A percentile compares a stretch with the other conserved stretches of the same genome.
Evolutionary conservation across 2,888 invertebrate species (phyloP).

Genomic region (Ophioninae sp.): DNA sequence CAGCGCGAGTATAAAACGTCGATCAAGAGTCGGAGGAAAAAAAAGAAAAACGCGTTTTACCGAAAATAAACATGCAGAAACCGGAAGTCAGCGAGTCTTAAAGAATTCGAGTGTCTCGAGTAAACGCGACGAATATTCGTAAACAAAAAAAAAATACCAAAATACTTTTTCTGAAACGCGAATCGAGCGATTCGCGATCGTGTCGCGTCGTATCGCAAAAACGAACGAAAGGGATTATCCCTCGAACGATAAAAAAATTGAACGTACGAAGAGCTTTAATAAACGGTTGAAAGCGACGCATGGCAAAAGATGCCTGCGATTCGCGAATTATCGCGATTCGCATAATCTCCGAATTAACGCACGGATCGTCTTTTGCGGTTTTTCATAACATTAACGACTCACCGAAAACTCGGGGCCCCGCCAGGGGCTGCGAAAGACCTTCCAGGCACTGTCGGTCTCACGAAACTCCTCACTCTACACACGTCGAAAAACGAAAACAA

Average conservation of each 20-base stretch:
- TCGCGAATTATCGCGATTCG: no score
- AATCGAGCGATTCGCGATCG: neutral
- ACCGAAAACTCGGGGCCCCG: slow-evolving; percentile 67
- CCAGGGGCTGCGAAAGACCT: slow-evolving; percentile 53
- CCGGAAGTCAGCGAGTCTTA: neutral
- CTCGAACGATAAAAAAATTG: neutral
- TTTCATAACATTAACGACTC: slow-evolving; percentile 54
- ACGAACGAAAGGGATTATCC: neutral
- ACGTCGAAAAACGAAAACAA: slow-evolving; percentile 17
- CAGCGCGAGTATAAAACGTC: slow-evolving; percentile 16
- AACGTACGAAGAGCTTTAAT: slow-evolving; percentile 16
- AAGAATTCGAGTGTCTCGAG: neutral
- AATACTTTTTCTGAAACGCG: neutral
- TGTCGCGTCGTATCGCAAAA: neutral
- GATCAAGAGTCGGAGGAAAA: neutral
- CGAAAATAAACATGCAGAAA: slow-evolving; percentile 1
- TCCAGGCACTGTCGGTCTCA: slow-evolving; percentile 59
- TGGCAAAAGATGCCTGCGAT: slow-evolving; percentile 44
- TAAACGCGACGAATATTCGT: slow-evolving; percentile 1
- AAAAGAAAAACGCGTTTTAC: slow-evolving; percentile 1
- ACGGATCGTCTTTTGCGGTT: slow-evolving; percentile 34
- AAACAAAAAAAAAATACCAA: neutral
- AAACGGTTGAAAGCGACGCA: slow-evolving; percentile 29
- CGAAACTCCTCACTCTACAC: slow-evolving; percentile 62
- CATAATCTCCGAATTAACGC: slow-evolving; percentile 48